Base-by-base conservation (phyloP, 37 sponge, comb jelly and placozoan genomes). In the Axinella damicornis region DNA sequence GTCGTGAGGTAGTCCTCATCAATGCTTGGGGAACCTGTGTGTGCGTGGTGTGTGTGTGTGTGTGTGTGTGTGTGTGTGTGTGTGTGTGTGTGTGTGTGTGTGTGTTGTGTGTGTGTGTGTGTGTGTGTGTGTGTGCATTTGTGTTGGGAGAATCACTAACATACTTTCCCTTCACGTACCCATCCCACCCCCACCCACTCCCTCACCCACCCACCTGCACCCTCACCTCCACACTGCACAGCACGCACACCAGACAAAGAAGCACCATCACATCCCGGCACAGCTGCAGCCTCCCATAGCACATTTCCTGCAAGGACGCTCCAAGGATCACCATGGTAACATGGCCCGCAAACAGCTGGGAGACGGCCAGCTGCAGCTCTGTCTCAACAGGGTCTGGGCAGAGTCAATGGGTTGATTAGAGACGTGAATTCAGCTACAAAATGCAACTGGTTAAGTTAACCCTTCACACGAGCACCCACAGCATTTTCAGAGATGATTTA, bases 191-290 rank as follows among this genome's bases (percentile, higher is more conserved):
- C 18, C n/a, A 15, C 71, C 39, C 41, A 27, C 17, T 12, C 74
- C 19, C 25, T 5, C 57, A 54, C 31, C 30, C 57, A 25, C 46
- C 57, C 57, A 28, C 56, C n/a, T 36, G 41, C 0, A 5, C 41
- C 53, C 83, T 57, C 67, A 68, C 77, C 68, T 57, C 77, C 12
- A 13, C 1, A 19, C 27, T 36, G 25, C 35, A 56, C 25, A 62
- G 28, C 0, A 31, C 27, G 30, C 56, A n/a, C 52, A 87, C 55
- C 57, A 73, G 38, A 27, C 72, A 81, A 30, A 88, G 67, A 21
- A 81, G 27, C 24, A 88, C 27, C 32, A 88, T 58, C 19, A 88
- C n/a, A 62, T 88, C 76, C 28, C 83, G 46, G 57, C 66, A 61
- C 25, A 82, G 39, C n/a, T 37, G 24, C 62, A 82, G 77, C 35